Base-by-base conservation (phyloP, 2,113 vertebrate genomes). In the Rhinogobius similis region DNA sequence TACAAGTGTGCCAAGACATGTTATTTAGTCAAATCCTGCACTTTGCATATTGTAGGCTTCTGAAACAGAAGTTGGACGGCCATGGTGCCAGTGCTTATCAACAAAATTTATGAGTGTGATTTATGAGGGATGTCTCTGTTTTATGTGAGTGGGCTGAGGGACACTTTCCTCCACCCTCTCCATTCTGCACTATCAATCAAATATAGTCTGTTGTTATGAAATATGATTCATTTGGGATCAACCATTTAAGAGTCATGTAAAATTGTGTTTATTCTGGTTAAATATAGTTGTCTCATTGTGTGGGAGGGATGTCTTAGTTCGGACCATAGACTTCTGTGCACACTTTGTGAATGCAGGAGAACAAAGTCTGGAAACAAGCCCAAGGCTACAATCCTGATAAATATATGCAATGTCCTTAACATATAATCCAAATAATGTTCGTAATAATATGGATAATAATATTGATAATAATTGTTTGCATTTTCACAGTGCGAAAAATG, bases 161-260 rank as follows among this genome's bases (percentile, higher is more conserved):
- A 61, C 58, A 61, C n/a, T 61, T 61, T 61, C n/a, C 18, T n/a
- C 29, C 18, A 20, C 58, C 58, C 38, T 61, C 29, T 13, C 9
- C 9, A n/a, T 61, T 61, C 58, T 61, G 58, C 29, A 21, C 29
- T n/a, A 61, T 61, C 20, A 61, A 36, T 61, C 58, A 61, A 61
- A 36, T 36, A 32, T 61, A 32, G 58, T 61, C 58, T 61, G 32
- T 36, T 36, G 29, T 38, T 61, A 11, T 61, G 56, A 59, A 59
- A 32, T 59, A 59, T 32, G 56, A 32, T 11, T 20, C 29, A n/a
- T n/a, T 36, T 20, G 9, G 56, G 16, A 27, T 36, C 38, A n/a
- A 61, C 1, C 29, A 61, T 61, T 61, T 61, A 20, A 61, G 29
- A 20, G 16, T 10, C 4, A 7, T 29, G 27, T n/a, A 36, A 58